Base-by-base conservation (phyloP, 2,797 vertebrate species). In the Heterohyrax brucei region DNA sequence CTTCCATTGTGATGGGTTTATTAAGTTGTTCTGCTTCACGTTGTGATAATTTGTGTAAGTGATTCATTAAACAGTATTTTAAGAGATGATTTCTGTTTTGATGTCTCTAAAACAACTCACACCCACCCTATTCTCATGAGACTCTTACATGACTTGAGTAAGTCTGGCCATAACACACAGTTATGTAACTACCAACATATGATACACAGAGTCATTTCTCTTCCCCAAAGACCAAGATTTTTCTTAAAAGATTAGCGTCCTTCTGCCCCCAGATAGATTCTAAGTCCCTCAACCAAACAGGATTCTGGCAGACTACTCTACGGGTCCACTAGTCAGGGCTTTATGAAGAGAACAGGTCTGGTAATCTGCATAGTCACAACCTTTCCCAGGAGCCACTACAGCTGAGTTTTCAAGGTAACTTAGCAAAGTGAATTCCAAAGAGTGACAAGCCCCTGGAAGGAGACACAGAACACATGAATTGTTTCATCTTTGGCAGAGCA, bases 151-250 rank as follows among this genome's bases (percentile, higher is more conserved):
- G 33, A 91, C 28, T 66, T 26, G 21, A 80, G 26, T 5, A 59
- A 28, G 33, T 46, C 66, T 62, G 26, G 64, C 64, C 14, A 28
- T 73, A 85, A 86, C 4, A 79, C 24, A 85, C 70, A 90, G 59
- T 30, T 61, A 33, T 70, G 50, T 64, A 26, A 90, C 24, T 77
- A 77, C 53, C 39, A 19, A 24, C 39, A 66, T 12, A 46, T 14
- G 85, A 56, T 48, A 91, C 22, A 73, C 82, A 89, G 39, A 75
- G 80, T 80, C 18, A 59, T 81, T 75, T 87, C 39, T 77, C 14
- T 8, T 75, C 56, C 80, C 53, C 21, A 87, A 46, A 94, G 59
- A 76, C 44, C 62, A 94, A 89, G 53, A 62, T 44, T 73, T 53
- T 94, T 56, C 82, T 86, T 75, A 73, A 62, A 91, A 48, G 16